Evolutionary conservation across 2,888 invertebrate species (phyloP), one percentile per base, ranked within the genome.

Genomic region (Apamea sordens): DNA sequence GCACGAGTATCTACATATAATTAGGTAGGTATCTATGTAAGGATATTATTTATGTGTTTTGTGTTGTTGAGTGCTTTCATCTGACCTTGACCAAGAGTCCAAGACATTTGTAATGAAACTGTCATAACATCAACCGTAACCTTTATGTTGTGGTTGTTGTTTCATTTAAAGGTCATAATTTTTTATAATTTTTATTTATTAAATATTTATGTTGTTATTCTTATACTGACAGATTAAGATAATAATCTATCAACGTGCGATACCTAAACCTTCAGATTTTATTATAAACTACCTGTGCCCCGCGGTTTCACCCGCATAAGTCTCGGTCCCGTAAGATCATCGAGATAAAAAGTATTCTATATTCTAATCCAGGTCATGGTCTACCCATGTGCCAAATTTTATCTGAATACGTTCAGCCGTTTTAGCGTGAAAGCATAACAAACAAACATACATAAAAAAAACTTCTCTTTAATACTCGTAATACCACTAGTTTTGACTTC

Each of bases 31-130:
- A 41, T 24, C 76, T 53, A 44, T 75, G 24, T 50, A 63, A 36
- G 8, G 2, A 61, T 76, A 74, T n/a, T 47, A n/a, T 21, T n/a
- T n/a, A 13, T 59, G 28, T 18, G 28, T 47, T 74, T 15, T 18
- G 28, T 74, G 10, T 28, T 32, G 64, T 64, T 79, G 15, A 56
- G 36, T 56, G 47, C 72, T 65, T 72, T 80, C 56, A 79, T 59
- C 59, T 15, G 24, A 73, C 80, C 80, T 41, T 74, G 79, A 50
- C 59, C 64, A 80, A 80, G 21, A 80, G 41, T 67, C 59, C 67
- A 67, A 67, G 67, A 67, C 50, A 80, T 73, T 79, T 73, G 44
- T 50, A 59, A 67, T 80, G 50, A 77, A 28, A 74, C 80, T 67
- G 59, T 80, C 81, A 74, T 44, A 32, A 59, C 32, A 47, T 80